Conservation (phyloP, 2,888 invertebrate genomes). For the Nymphalis c-album region DNA sequence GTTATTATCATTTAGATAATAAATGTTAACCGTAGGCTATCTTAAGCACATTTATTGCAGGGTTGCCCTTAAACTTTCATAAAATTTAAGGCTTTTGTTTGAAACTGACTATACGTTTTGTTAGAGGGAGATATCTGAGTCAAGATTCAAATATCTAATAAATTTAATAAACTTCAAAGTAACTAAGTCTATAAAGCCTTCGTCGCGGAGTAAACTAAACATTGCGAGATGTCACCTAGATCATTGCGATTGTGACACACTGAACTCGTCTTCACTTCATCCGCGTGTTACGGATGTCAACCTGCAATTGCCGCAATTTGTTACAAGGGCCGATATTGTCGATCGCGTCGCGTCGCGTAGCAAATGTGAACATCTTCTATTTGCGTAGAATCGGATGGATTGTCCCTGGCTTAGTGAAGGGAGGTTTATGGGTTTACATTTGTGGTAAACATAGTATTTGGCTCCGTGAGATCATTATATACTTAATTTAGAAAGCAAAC, state of each 20-base stretch:
- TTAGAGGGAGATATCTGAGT: too few relatives aligned
- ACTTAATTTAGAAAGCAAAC: too few relatives aligned
- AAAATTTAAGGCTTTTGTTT: too few relatives aligned
- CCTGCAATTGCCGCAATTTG: constrained; percentile 13
- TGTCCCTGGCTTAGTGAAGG: background rate
- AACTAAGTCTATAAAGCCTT: too few relatives aligned
- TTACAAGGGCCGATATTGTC: constrained; percentile 7
- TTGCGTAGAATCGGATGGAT: background rate
- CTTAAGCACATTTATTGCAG: background rate
- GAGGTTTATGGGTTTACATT: constrained; percentile 5
- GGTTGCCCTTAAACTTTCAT: too few relatives aligned
- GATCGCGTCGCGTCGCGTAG: background rate
- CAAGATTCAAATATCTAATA: too few relatives aligned
- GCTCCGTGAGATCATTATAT: too few relatives aligned
- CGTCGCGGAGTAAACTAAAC: too few relatives aligned
- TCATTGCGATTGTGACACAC: background rate
- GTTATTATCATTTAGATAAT: background rate
- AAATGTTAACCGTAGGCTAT: background rate
- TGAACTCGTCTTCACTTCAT: background rate
- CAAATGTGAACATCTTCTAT: constrained; percentile 1
- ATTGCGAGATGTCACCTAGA: background rate
- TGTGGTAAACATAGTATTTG: background rate
- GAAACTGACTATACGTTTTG: too few relatives aligned
- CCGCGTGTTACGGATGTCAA: background rate
- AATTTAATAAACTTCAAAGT: too few relatives aligned